Evolutionary conservation across 2,113 vertebrate species (phyloP), one percentile per base, ranked within the genome.

Genomic region (Athene noctua): DNA sequence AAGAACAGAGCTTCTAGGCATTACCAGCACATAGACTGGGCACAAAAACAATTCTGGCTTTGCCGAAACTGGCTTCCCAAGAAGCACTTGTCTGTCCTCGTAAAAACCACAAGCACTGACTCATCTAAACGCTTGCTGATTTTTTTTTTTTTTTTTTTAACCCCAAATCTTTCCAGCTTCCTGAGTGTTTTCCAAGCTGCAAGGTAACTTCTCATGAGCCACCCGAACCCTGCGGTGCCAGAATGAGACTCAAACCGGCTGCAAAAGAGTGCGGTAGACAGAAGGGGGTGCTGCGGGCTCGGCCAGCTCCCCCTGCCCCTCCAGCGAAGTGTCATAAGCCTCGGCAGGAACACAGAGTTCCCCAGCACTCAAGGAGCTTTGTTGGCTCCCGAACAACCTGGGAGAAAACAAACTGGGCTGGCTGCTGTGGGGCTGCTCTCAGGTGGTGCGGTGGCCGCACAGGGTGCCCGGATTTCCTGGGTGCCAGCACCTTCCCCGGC

Each of bases 241-340:
- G 55, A 3, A 22, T 4, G 29, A 15, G 73, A 7, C 57, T 26
- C 19, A 4, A 7, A 73, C n/a, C 23, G 57, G n/a, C 49, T 75
- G 72, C 59, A 68, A 10, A 17, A 57, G 85, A 63, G 66, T 4
- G 61, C 20, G 13, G 20, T 55, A 47, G 72, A 90, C 97, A 87
- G 96, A 61, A 98, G 97, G 78, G 98, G 97, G 98, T 94, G 97
- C 95, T 91, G 51, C 70, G 94, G 83, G 25, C 81, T 40, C 47
- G 36, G 77, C 58, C 44, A 67, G 86, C 63, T 91, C 36, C 71
- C 29, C 71, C 62, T 63, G 22, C 27, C 80, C 94, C 86, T 77
- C 42, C 74, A 57, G 81, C 92, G 5, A 29, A 65, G 81, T 79
- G 91, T 21, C 58, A 40, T 2, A 8, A 70, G 49, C 82, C 86